Conservation (phyloP, 2,797 vertebrate genomes). For the Syngnathus rostellatus region DNA sequence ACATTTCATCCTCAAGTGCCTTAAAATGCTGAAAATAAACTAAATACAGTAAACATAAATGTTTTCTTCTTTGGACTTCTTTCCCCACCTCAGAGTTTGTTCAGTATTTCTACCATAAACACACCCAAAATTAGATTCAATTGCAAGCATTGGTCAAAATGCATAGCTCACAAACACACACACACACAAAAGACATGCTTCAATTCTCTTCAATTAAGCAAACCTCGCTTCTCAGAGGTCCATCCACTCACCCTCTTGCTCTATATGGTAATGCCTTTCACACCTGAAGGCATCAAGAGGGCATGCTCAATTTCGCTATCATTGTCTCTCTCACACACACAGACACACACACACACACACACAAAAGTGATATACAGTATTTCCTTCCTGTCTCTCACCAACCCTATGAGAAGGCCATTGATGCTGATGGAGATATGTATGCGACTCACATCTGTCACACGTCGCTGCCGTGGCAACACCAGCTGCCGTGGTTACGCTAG, state of each 20-base stretch:
- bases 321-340: constrained; percentile 17
- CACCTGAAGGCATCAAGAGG: constrained; percentile 64
- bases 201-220: constrained; percentile 52
- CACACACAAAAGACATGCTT: constrained; percentile 32
- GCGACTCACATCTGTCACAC: constrained; percentile 63
- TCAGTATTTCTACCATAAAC: neutral
- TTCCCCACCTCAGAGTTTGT: neutral
- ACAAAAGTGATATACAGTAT: constrained; percentile 30
- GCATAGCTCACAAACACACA: constrained; percentile 2
- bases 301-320: constrained; percentile 15
- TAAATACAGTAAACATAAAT: neutral
- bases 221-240: constrained; percentile 13
- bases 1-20: neutral
- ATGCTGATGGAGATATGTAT: constrained; percentile 68
- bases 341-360: constrained; percentile 18
- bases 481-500: constrained; percentile 56
- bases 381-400: constrained; percentile 33
- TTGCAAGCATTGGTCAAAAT: neutral
- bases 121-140: neutral
- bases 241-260: constrained; percentile 53
- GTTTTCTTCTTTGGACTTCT: neutral
- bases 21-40: neutral
- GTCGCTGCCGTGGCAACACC: constrained; percentile 63
- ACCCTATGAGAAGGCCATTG: constrained; percentile 59
- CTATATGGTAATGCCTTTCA: constrained; percentile 74